These are phyloP conservation scores for Datnioides undecimradiatus DNA, from an alignment of 2,113 vertebrate genomes.

Conservation along the genomic window DNA sequence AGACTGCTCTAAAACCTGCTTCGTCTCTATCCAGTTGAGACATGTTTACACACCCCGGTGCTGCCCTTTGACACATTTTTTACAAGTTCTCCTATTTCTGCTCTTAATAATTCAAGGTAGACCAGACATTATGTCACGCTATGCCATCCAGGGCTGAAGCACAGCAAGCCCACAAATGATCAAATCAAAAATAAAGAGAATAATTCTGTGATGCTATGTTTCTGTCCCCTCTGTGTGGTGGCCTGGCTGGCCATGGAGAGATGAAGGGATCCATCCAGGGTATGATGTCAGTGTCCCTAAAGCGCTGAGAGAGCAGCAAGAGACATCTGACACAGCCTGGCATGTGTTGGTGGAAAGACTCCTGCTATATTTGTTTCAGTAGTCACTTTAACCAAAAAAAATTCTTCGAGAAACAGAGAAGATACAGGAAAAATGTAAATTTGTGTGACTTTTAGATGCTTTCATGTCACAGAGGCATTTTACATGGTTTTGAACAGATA, in stretches of 20 bases:
- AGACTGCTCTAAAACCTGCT: conserved; percentile 1
- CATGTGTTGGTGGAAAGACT: conserved; percentile 33
- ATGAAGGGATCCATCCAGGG: conserved; percentile 49
- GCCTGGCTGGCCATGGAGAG: conserved; percentile 16
- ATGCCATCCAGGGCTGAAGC: conserved; percentile 7
- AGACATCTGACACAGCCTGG: conserved; percentile 34
- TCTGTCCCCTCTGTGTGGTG: conserved; percentile 8
- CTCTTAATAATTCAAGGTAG: conserved; percentile 7
- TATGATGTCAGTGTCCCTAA: conserved; percentile 52
- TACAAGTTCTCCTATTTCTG: background rate
- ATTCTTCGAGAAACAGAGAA: background rate
- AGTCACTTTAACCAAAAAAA: conserved; percentile 10
- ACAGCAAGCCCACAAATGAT: conserved; percentile 7
- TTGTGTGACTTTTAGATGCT: background rate
- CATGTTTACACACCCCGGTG: conserved; percentile 31
- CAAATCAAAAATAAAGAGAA: conserved; percentile 1
- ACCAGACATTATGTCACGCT: background rate
- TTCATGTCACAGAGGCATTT: background rate
- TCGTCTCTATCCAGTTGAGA: conserved; percentile 10
- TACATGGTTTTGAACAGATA: background rate
- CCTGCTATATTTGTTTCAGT: conserved; percentile 40
- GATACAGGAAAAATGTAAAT: background rate
- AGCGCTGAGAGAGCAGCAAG: conserved; percentile 20
- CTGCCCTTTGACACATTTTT: conserved; percentile 11
- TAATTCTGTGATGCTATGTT: conserved; percentile 18